Percentiles rank a stretch among this genome's conserved stretches.
phyloP scores from a whole-genome alignment of 2,113 vertebrate species.

The Tetrax tetrax region DNA sequence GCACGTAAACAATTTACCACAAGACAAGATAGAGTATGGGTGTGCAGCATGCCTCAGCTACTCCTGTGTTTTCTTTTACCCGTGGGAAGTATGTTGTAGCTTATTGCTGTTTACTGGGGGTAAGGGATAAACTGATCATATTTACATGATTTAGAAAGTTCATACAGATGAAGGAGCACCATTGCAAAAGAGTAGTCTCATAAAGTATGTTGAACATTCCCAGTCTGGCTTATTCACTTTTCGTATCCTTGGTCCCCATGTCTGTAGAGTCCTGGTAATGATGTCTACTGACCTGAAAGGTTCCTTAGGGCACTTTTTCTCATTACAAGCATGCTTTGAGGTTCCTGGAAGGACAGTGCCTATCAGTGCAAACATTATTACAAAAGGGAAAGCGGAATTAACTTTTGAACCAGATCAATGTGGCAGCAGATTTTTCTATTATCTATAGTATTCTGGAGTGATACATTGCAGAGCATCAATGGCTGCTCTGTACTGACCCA shows the following conservation, averaged over 20 bases:
- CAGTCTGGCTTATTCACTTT: background rate
- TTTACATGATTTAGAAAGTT: background rate
- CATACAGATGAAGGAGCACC: background rate
- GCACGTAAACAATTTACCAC: background rate
- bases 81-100: background rate
- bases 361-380: background rate
- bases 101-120: background rate
- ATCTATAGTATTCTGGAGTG: background rate
- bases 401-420: background rate
- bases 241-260: background rate
- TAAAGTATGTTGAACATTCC: background rate
- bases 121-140: background rate
- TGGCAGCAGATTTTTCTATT: background rate
- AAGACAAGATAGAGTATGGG: background rate
- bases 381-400: background rate
- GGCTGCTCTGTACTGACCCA: background rate
- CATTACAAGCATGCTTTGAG: background rate
- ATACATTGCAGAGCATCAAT: background rate
- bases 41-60: background rate
- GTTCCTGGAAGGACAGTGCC: background rate
- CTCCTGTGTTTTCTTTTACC: background rate
- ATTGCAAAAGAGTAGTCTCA: background rate
- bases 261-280: background rate
- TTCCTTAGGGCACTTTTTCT: background rate
- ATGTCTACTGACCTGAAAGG: background rate